Percentiles rank a stretch among this genome's conserved stretches.
Conservation (phyloP, 2,888 invertebrate species). For the Epicampocera succincta region DNA sequence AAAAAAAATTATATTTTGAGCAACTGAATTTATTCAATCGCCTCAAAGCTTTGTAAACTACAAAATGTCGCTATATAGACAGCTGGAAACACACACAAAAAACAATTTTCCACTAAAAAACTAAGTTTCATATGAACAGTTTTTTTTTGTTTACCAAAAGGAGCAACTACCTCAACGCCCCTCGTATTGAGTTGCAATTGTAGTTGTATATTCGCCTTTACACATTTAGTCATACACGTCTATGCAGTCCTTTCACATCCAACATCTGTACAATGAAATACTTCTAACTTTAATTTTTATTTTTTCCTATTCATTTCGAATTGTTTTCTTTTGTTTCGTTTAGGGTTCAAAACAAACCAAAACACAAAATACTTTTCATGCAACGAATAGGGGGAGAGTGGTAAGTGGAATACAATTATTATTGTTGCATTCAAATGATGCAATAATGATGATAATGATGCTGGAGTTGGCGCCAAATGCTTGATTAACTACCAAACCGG, state of each 20-base stretch:
- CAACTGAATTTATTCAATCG: no score
- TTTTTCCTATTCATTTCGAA: not conserved
- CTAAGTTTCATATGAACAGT: not conserved
- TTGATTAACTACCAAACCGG: conserved; percentile 71
- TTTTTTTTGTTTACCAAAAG: not conserved
- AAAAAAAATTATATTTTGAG: no score
- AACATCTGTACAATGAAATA: conserved; percentile 47
- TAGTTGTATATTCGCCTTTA: not conserved
- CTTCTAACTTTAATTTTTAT: conserved; percentile 21
- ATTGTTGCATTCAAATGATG: conserved; percentile 65
- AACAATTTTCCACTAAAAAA: no score
- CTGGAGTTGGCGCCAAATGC: conserved; percentile 70
- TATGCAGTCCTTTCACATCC: conserved; percentile 36
- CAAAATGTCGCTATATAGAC: no score
- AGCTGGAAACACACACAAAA: no score
- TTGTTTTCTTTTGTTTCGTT: conserved; percentile 5
- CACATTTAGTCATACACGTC: not conserved
- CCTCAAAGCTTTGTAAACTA: no score
- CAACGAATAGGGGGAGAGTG: not conserved
- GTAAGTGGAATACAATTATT: conserved; percentile 50
- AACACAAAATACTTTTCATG: conserved; percentile 9
- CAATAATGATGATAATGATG: conserved; percentile 62
- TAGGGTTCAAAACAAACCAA: conserved; percentile 25
- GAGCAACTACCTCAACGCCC: not conserved
- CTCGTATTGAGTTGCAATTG: not conserved